Evolutionary conservation across 2,888 invertebrate genomes (phyloP).

Genomic region (Nymphalis c-album): DNA sequence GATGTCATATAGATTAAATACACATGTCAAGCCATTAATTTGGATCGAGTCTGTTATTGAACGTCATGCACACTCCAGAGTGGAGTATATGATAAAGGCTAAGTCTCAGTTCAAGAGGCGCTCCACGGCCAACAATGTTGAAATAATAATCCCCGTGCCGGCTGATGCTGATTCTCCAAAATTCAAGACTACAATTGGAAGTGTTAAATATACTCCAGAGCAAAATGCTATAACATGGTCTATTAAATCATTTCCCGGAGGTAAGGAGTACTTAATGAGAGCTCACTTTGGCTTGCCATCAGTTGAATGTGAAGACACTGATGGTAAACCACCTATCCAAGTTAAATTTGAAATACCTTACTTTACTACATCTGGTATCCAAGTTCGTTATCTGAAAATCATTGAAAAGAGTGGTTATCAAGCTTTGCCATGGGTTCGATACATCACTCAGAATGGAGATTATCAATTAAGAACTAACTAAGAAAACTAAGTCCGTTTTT

Average conservation of each 20-base stretch:
- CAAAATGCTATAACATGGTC: conserved; percentile 98
- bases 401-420: conserved; percentile 99
- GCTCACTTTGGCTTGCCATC: conserved; percentile 99
- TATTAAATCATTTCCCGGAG: conserved; percentile 98
- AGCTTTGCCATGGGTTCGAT: conserved; percentile 99
- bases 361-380: conserved; percentile 99
- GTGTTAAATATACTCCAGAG: conserved; percentile 98
- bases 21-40: conserved; percentile 97
- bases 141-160: conserved; percentile 97
- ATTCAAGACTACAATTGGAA: conserved; percentile 98
- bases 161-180: conserved; percentile 99
- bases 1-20: conserved; percentile 98
- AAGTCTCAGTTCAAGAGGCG: conserved; percentile 98
- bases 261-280: conserved; percentile 98
- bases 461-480: conserved; percentile 97
- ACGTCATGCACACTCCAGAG: conserved; percentile 97
- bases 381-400: conserved; percentile 97
- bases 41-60: conserved; percentile 99
- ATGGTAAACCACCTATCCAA: conserved; percentile 98
- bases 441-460: conserved; percentile 99
- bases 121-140: conserved; percentile 99
- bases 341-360: conserved; percentile 99
- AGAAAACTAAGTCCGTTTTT: conserved; percentile 34
- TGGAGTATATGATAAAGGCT: conserved; percentile 99
- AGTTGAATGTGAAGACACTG: conserved; percentile 95